Evolutionary conservation across 1,140 invertebrate species (phyloP).

Genomic region (Lineus longissimus): DNA sequence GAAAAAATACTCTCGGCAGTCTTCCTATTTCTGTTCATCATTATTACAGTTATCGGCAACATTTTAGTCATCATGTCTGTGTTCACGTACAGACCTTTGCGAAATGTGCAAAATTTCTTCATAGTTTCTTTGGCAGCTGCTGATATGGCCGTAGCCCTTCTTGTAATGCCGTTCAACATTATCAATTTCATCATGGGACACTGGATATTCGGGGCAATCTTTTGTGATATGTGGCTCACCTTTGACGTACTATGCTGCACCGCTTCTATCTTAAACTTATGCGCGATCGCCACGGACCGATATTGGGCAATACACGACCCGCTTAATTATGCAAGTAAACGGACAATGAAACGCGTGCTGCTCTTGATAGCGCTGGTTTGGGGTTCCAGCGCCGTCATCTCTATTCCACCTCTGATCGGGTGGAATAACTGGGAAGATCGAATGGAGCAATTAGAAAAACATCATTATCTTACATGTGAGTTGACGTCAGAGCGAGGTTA

Average conservation of each 20-base stretch:
- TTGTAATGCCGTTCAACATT: constrained; percentile 95
- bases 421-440: constrained; percentile 60
- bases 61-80: constrained; percentile 90
- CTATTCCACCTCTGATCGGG: constrained; percentile 87
- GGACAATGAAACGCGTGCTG: constrained; percentile 82
- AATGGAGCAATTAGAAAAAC: constrained; percentile 2
- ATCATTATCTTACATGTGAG: constrained; percentile 25
- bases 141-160: constrained; percentile 85
- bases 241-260: constrained; percentile 94
- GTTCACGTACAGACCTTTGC: constrained; percentile 87
- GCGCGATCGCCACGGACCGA: constrained; percentile 76
- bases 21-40: constrained; percentile 60
- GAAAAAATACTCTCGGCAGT: background rate
- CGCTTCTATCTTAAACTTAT: constrained; percentile 90
- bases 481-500: constrained; percentile 48
- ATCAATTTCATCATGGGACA: constrained; percentile 74
- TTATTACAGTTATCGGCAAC: constrained; percentile 83
- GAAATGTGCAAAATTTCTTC: constrained; percentile 96
- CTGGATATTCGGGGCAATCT: constrained; percentile 84
- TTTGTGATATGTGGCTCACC: constrained; percentile 93
- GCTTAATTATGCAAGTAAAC: constrained; percentile 91
- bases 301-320: constrained; percentile 88
- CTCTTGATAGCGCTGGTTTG: constrained; percentile 86
- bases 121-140: constrained; percentile 92
- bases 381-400: constrained; percentile 82